Evolutionary conservation across 1,140 invertebrate genomes (phyloP), one percentile per base, ranked within the genome.

Genomic region (Drosophila saltans): DNA sequence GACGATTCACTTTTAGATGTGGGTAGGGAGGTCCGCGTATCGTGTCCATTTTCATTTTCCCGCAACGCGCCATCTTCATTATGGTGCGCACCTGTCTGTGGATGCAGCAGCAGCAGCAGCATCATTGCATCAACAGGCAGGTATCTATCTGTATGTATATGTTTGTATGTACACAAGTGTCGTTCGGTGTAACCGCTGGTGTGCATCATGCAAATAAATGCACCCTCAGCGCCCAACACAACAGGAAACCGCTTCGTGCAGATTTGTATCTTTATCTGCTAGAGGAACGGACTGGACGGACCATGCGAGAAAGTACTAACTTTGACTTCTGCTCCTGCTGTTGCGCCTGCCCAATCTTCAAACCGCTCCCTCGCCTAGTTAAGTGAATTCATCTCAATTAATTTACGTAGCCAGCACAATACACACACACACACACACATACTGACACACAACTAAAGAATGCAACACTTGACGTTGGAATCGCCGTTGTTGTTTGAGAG

Each of bases 141-240:
- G 28, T 61, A 26, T 60, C 45, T 61, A 61, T 57, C 4, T 30
- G 43, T 21, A 21, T 45, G 43, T 21, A 21, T 26, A 16, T 52
- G 45, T 52, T 9, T 26, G 45, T 52, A 52, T 36, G 33, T 24
- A 48, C 68, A 36, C 68, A 73, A 73, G 70, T 77, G 74, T 61
- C 60, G 69, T 61, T 77, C 69, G 57, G 45, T 62, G 45, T 45
- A 66, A 55, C 59, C 60, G 66, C 72, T 77, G 69, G 80, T 89
- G 80, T 86, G 83, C 86, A 83, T 83, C 80, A 86, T 86, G 83
- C 84, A 83, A 86, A 86, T 86, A 89, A 86, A 89, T 89, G 84
- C 83, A 89, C 83, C 84, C 83, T 85, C 84, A 80, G 84, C 45
- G 45, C 75, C 82, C 77, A 89, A 89, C 83, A 89, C 77, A 89